Evolutionary conservation across 2,888 invertebrate species (phyloP).

Genomic region (Augochlorella aurata): DNA sequence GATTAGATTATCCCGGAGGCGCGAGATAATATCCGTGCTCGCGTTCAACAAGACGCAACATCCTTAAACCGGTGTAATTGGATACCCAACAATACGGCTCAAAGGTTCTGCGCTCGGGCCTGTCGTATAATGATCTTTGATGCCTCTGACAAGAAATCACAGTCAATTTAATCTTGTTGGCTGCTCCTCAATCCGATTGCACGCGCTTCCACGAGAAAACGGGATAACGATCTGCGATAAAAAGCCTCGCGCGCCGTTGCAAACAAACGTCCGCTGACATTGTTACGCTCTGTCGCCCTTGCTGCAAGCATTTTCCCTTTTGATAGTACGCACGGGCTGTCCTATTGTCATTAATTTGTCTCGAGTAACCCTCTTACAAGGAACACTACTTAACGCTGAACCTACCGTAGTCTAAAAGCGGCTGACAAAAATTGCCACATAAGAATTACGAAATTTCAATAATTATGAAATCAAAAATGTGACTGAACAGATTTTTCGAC

Average conservation of each 20-base stretch:
- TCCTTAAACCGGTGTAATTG: conserved; percentile 18
- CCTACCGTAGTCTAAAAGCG: too few relatives aligned
- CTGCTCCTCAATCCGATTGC: not conserved
- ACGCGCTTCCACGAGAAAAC: not conserved
- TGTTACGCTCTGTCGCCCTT: too few relatives aligned
- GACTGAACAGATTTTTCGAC: too few relatives aligned
- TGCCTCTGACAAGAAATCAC: not conserved
- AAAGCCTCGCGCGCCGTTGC: not conserved
- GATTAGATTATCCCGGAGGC: conserved; percentile 32
- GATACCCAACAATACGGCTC: not conserved
- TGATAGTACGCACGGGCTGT: too few relatives aligned
- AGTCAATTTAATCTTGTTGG: not conserved
- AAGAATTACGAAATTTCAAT: too few relatives aligned
- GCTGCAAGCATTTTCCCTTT: too few relatives aligned
- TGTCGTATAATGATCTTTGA: not conserved
- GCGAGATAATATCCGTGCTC: conserved; percentile 4
- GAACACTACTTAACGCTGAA: too few relatives aligned
- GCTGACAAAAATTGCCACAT: too few relatives aligned
- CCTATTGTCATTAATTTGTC: too few relatives aligned
- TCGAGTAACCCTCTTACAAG: too few relatives aligned
- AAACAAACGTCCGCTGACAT: too few relatives aligned
- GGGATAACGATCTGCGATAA: not conserved
- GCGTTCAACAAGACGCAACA: conserved; percentile 5
- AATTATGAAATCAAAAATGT: too few relatives aligned
- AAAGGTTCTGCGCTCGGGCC: not conserved